Evolutionary conservation across 2,113 vertebrate species (phyloP).

Genomic region (Colaptes auratus): DNA sequence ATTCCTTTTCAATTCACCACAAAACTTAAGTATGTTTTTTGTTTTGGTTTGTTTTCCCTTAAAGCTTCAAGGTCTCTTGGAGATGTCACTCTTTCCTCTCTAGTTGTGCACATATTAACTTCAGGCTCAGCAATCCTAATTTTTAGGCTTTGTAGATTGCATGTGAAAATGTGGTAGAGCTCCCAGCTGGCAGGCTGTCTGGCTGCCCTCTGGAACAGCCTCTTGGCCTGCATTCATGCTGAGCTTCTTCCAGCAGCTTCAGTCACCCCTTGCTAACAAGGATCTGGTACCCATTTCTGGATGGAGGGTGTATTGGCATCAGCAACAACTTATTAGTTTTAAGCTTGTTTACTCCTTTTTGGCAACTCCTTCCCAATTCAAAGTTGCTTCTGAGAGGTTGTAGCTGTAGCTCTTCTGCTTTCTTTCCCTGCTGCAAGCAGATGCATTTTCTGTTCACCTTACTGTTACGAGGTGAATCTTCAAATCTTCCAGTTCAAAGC

Average conservation of each 20-base stretch:
- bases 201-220: constrained; percentile 27
- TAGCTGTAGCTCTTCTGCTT: not conserved
- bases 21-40: not conserved
- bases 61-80: not conserved
- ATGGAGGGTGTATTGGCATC: not conserved
- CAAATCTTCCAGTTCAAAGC: not conserved
- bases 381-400: not conserved
- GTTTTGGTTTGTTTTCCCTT: not conserved
- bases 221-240: not conserved
- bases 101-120: not conserved
- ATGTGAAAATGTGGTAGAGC: not conserved
- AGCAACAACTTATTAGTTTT: constrained; percentile 12
- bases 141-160: not conserved
- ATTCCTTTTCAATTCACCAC: not conserved
- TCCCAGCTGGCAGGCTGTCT: constrained; percentile 53
- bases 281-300: not conserved
- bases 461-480: not conserved
- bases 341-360: not conserved
- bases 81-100: not conserved
- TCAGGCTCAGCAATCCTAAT: not conserved
- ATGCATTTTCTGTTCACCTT: not conserved
- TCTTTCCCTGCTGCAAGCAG: not conserved
- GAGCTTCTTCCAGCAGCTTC: constrained; percentile 38
- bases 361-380: not conserved
- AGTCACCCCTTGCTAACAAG: constrained; percentile 36